Evolutionary conservation across 2,113 vertebrate species (phyloP), one percentile per base, ranked within the genome.

Genomic region (Lophius piscatorius): DNA sequence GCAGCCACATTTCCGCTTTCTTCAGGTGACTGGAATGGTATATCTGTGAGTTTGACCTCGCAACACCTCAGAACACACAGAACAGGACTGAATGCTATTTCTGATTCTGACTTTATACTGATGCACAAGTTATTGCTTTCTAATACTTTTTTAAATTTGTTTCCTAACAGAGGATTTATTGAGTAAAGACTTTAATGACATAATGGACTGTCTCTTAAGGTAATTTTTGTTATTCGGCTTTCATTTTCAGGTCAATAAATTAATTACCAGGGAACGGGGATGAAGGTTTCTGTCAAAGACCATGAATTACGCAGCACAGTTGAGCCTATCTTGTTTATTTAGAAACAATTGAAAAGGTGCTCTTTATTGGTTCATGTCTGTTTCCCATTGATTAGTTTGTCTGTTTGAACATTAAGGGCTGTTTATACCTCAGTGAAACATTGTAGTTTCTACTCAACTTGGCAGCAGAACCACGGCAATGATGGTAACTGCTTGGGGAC

Each of bases 41-140:
- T 61, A 63, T 72, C 63, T 74, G 77, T 70, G 68, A 71, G 56
- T 77, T 65, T 82, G 76, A 82, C 70, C 73, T 73, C 50, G 39
- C 47, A 70, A 56, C 52, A 49, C 40, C 54, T 61, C 45, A 59
- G 70, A 76, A 28, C 74, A 74, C 67, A 77, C 61, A 44, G 50
- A 50, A 28, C 28, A 26, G 24, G 28, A 42, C 12, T 1, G 34
- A 0, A 16, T 33, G 24, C 3, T 33, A 6, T 69, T 56, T 52
- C 16, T 49, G 33, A 46, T 55, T 74, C 31, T 50, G 68, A 36
- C 52, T 70, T 46, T 44, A 29, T 12, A 22, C 21, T 45, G 9
- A 39, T 18, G 31, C 26, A 38, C 9, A 9, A 48, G 6, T 9
- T 21, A 24, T 26, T 17, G 3, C 41, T 36, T 36, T n/a, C 9